Conservation (phyloP, 2,797 vertebrate species). For the Falco biarmicus region DNA sequence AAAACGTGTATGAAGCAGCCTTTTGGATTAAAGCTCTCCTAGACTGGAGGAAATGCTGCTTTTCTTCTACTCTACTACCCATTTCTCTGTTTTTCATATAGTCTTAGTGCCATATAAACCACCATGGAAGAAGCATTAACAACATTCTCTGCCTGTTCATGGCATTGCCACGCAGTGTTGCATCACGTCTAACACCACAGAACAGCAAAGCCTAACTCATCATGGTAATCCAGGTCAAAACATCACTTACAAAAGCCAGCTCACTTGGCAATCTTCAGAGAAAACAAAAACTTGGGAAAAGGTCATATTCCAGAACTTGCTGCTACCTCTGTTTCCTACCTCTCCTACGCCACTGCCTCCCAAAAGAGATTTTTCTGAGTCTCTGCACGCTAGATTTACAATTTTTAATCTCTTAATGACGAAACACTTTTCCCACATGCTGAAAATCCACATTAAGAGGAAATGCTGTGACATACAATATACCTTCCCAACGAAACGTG, state of each 20-base stretch:
- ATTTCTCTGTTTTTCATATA: slow-evolving; percentile 35
- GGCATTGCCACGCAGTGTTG: slow-evolving; percentile 44
- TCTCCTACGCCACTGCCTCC: background rate
- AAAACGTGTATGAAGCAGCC: background rate
- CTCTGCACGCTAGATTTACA: background rate
- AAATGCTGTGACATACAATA: background rate
- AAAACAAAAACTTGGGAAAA: slow-evolving; percentile 24
- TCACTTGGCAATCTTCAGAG: background rate
- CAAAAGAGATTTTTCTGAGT: background rate
- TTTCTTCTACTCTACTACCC: slow-evolving; percentile 33
- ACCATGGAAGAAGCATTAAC: slow-evolving; percentile 51
- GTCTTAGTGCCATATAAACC: slow-evolving; percentile 16
- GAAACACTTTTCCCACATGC: background rate
- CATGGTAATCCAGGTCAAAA: slow-evolving; percentile 45
- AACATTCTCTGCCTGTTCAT: slow-evolving; percentile 54
- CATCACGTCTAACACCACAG: slow-evolving; percentile 35
- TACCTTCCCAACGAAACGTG: background rate
- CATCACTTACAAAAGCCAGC: background rate
- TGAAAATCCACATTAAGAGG: background rate
- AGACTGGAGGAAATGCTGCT: slow-evolving; percentile 33
- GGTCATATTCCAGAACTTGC: background rate
- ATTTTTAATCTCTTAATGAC: background rate
- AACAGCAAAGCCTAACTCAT: slow-evolving; percentile 48
- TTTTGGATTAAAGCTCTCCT: slow-evolving; percentile 50
- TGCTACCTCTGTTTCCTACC: background rate